Evolutionary conservation across 2,888 invertebrate species (phyloP).

Genomic region (Latheticus oryzae): DNA sequence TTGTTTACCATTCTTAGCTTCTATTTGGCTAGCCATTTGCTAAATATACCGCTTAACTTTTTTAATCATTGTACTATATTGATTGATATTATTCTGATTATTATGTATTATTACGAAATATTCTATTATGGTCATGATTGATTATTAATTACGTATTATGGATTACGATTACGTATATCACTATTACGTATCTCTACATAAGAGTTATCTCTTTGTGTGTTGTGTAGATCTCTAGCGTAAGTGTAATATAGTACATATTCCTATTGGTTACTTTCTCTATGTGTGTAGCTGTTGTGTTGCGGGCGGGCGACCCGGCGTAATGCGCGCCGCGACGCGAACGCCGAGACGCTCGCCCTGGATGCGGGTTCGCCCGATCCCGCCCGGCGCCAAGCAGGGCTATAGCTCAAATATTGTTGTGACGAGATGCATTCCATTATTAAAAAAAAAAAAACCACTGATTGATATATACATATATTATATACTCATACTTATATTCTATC

Average conservation of each 20-base stretch:
- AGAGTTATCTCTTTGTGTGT: conserved; percentile 67
- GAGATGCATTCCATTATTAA: conserved; percentile 67
- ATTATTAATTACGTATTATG: conserved; percentile 58
- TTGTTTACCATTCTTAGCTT: conserved; percentile 65
- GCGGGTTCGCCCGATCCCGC: conserved; percentile 57
- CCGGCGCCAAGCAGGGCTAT: conserved; percentile 62
- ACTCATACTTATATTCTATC: conserved; percentile 65
- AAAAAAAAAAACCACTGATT: conserved; percentile 65
- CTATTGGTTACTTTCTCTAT: conserved; percentile 66
- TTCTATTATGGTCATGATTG: conserved; percentile 53
- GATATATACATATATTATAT: conserved; percentile 62
- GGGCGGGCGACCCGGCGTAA: conserved; percentile 57
- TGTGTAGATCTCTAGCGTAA: conserved; percentile 66
- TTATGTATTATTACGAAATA: conserved; percentile 41
- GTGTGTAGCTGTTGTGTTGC: conserved; percentile 66
- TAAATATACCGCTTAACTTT: conserved; percentile 58
- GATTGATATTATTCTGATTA: conserved; percentile 51
- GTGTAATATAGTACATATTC: conserved; percentile 65
- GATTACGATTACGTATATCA: conserved; percentile 62
- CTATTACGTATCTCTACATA: conserved; percentile 62
- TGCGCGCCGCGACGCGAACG: conserved; percentile 46
- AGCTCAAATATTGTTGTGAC: conserved; percentile 68
- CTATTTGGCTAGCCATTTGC: conserved; percentile 64
- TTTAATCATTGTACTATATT: conserved; percentile 52
- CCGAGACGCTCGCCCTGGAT: conserved; percentile 58